A percentile compares a stretch with the other conserved stretches of the same genome.
phyloP scores from a whole-genome alignment of 2,888 invertebrate species.

The Phymatocera aterrima region DNA sequence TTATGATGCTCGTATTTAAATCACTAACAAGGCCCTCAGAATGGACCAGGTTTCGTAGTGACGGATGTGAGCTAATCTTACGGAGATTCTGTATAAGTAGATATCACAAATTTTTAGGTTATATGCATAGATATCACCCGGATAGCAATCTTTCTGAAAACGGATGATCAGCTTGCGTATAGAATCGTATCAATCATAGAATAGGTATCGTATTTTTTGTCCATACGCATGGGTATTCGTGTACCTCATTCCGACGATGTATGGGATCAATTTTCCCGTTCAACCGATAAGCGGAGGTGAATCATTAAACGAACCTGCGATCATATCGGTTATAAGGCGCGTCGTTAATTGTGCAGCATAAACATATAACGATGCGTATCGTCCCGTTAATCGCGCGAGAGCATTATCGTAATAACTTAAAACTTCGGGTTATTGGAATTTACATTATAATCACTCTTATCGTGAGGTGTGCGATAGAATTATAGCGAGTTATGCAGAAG shows the following conservation, averaged over 20 bases:
- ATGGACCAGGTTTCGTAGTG: constrained; percentile 31
- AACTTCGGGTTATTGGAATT: constrained; percentile 27
- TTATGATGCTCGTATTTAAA: constrained; percentile 52
- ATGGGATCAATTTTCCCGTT: constrained; percentile 14
- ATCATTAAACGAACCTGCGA: constrained; percentile 40
- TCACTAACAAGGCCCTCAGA: constrained; percentile 45
- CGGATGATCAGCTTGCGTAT: too few species aligned
- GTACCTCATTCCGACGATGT: too few species aligned
- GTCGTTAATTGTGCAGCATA: constrained; percentile 9
- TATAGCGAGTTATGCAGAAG: constrained; percentile 40
- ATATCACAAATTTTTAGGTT: too few species aligned
- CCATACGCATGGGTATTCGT: too few species aligned
- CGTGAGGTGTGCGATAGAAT: constrained; percentile 41
- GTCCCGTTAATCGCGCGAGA: constrained; percentile 32
- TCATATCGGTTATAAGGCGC: constrained; percentile 11
- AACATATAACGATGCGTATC: constrained; percentile 15
- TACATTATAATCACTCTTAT: constrained; percentile 42
- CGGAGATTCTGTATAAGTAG: not conserved
- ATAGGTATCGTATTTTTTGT: too few species aligned
- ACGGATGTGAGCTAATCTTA: constrained; percentile 6
- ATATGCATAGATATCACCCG: not conserved
- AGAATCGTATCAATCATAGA: too few species aligned
- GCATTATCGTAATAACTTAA: constrained; percentile 36
- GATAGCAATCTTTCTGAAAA: too few species aligned
- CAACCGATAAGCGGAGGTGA: constrained; percentile 1